Conservation (phyloP, 2,888 invertebrate genomes). For the Melanostoma scalare region DNA sequence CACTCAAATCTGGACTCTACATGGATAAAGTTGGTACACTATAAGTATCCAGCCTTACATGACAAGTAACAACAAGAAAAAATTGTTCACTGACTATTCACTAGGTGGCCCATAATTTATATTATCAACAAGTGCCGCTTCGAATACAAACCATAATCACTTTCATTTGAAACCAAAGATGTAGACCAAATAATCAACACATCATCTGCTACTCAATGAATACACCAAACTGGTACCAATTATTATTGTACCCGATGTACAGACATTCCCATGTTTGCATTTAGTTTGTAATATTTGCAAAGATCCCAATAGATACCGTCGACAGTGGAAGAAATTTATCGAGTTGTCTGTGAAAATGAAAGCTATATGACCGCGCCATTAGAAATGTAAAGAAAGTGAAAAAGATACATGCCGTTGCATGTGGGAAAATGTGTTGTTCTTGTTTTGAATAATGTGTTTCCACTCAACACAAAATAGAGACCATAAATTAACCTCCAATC, state of each 20-base stretch:
- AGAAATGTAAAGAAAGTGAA: conserved; percentile 54
- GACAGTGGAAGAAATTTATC: conserved; percentile 12
- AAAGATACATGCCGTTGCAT: conserved; percentile 32
- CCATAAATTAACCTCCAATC: too few species aligned
- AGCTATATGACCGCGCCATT: conserved; percentile 18
- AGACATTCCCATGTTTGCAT: background rate
- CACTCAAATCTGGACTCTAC: too few species aligned
- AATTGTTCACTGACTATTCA: too few species aligned
- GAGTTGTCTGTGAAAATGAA: conserved; percentile 35
- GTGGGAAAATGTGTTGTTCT: background rate
- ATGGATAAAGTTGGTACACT: too few species aligned
- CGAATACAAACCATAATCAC: too few species aligned
- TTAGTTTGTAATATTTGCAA: background rate
- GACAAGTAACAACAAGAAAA: too few species aligned
- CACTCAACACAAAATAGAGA: background rate
- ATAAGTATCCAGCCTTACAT: too few species aligned
- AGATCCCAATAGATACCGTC: conserved; percentile 15
- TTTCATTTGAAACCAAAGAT: background rate
- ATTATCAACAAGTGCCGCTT: too few species aligned
- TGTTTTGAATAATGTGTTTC: background rate
- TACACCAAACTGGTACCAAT: conserved; percentile 9
- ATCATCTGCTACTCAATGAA: background rate
- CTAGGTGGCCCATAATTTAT: too few species aligned
- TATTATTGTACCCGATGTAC: background rate
- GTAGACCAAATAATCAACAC: background rate